These are phyloP conservation scores for Pipistrellus nathusii DNA, from an alignment of 2,797 vertebrate genomes.

Conservation along the genomic window DNA sequence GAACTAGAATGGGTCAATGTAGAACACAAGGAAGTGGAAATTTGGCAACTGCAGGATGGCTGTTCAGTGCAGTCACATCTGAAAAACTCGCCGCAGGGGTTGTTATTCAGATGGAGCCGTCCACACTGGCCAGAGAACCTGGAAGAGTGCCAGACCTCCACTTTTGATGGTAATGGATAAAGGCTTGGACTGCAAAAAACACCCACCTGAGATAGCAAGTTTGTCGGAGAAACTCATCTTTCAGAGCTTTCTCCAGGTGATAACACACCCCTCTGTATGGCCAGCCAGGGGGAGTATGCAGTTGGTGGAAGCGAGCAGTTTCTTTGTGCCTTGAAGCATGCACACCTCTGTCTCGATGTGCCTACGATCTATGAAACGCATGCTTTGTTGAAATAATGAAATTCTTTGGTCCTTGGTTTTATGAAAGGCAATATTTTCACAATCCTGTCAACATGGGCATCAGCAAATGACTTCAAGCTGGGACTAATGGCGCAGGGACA, in stretches of 20 bases:
- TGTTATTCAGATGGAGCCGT: not conserved
- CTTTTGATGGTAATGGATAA: not conserved
- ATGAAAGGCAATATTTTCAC: conserved; percentile 87
- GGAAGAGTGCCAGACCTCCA: not conserved
- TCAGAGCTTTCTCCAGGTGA: conserved; percentile 62
- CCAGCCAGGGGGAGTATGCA: not conserved
- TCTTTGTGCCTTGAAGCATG: conserved; percentile 60
- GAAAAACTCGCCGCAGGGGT: not conserved
- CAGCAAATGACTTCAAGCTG: conserved; percentile 84
- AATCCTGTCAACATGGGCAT: conserved; percentile 83
- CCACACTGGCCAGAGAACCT: not conserved
- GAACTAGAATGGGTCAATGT: conserved; percentile 21
- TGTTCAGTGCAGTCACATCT: not conserved
- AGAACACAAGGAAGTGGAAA: conserved; percentile 55
- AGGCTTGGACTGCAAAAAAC: conserved; percentile 56
- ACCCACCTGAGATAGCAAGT: conserved; percentile 52
- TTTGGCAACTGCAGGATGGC: not conserved
- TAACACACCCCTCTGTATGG: not conserved
- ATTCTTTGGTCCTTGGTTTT: conserved; percentile 90
- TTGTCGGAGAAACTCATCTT: conserved; percentile 60
- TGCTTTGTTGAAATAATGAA: conserved; percentile 84
- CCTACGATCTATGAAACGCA: conserved; percentile 74
- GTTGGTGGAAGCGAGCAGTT: not conserved
- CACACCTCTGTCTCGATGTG: conserved; percentile 72
- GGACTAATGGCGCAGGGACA: conserved; percentile 63